Percentiles rank a stretch among this genome's conserved stretches.
These are phyloP conservation scores for Leptinotarsa defecta DNA, from an alignment of 1,140 invertebrate species.

Conservation along the genomic window DNA sequence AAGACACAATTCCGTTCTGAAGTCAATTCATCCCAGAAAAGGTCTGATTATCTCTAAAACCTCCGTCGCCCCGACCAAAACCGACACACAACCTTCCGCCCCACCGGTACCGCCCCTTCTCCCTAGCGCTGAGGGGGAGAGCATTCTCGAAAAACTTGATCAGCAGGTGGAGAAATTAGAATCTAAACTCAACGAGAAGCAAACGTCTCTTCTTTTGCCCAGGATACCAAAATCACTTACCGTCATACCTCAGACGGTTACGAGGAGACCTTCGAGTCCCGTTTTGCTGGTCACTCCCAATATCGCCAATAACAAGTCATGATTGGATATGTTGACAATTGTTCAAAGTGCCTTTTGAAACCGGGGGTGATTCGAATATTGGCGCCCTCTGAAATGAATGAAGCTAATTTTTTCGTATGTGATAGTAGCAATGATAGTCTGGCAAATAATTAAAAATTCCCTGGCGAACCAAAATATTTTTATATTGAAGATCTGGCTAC, in stretches of 20 bases:
- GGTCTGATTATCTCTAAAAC: conserved; percentile 46
- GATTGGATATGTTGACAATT: conserved; percentile 35
- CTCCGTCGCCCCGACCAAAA: conserved; percentile 19
- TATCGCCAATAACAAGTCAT: conserved; percentile 40
- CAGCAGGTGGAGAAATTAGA: conserved; percentile 51
- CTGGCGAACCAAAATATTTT: no score
- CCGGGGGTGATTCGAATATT: neutral
- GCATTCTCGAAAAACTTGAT: conserved; percentile 49
- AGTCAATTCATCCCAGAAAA: conserved; percentile 44
- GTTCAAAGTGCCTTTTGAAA: conserved; percentile 37
- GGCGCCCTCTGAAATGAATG: no score
- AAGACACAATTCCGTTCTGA: conserved; percentile 46
- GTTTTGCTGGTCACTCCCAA: conserved; percentile 45
- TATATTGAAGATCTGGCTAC: no score
- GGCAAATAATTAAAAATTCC: no score
- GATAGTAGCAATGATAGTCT: no score
- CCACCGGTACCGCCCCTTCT: conserved; percentile 25
- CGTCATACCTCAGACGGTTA: conserved; percentile 70
- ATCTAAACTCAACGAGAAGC: conserved; percentile 36
- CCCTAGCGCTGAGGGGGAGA: conserved; percentile 34
- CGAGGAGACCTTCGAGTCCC: conserved; percentile 51
- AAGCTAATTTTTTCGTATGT: no score
- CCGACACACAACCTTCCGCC: conserved; percentile 27
- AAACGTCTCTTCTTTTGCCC: conserved; percentile 58
- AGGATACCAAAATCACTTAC: conserved; percentile 78